Conservation (phyloP, 2,113 vertebrate species). For the Engraulis encrasicolus region DNA sequence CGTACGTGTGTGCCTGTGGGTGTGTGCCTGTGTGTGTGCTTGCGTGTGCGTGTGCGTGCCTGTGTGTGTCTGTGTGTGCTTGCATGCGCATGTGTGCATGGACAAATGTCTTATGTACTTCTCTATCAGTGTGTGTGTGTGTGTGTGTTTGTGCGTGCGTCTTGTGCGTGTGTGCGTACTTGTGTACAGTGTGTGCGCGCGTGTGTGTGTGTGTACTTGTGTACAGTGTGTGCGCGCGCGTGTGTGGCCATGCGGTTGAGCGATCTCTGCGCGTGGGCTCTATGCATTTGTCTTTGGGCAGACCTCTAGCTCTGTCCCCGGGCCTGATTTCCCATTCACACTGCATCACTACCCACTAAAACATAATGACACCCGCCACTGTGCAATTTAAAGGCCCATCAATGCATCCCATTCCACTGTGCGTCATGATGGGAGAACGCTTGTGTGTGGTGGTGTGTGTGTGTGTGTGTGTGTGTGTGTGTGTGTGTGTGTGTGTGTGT, state of each 20-base stretch:
- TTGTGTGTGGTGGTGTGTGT: no score
- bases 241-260: neutral
- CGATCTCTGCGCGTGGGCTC: slow-evolving; percentile 16
- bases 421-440: neutral
- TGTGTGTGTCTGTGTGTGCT: slow-evolving; percentile 21
- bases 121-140: no score
- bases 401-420: neutral
- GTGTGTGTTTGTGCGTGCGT: neutral
- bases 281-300: slow-evolving; percentile 1
- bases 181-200: neutral
- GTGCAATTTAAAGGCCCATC: slow-evolving; percentile 1
- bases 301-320: slow-evolving; percentile 14
- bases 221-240: slow-evolving; percentile 10
- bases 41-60: neutral
- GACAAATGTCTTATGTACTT: no score
- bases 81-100: no score
- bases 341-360: neutral
- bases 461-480: no score
- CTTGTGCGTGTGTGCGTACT: neutral
- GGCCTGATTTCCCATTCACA: neutral
- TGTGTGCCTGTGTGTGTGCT: slow-evolving; percentile 10
- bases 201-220: slow-evolving; percentile 40
- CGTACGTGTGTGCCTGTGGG: slow-evolving; percentile 2
- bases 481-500: no score
- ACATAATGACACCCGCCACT: neutral